Evolutionary conservation across 2,797 vertebrate species (phyloP), one percentile per base, ranked within the genome.

Genomic region (Epinephelus malabaricus): DNA sequence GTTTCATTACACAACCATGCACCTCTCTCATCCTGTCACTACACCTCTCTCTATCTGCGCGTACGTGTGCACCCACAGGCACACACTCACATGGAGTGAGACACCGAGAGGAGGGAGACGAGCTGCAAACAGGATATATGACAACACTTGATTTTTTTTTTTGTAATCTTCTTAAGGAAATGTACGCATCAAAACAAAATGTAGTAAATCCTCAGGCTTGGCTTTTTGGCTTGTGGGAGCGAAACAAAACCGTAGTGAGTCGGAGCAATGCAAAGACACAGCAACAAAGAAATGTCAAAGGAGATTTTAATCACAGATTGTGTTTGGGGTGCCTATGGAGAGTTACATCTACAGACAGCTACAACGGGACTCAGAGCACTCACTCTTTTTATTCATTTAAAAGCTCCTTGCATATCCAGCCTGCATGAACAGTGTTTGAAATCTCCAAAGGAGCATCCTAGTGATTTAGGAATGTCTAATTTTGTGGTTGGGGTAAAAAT

Each of bases 231-330:
- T 60, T 81, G n/a, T 63, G 58, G 70, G 74, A 69, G 81, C 55
- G 78, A 79, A 80, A 78, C 49, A 73, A 78, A 85, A 77, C 55
- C 21, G 11, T 49, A 58, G 34, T 51, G 69, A 73, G 51, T 83
- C 86, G 25, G 62, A 72, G 65, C 71, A 69, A 78, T 69, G 73
- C 79, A 85, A 68, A 89, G 76, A 76, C 73, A 65, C 30, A n/a
- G 76, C 62, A 74, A 73, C 62, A 79, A 78, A 86, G 79, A 87
- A 90, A 88, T 86, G 86, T 75, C 84, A 89, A 69, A 85, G 76
- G 71, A 88, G 86, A 92, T 92, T 92, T 86, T 87, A 92, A 92
- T 93, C 89, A 88, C 83, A 90, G 86, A 90, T 88, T 89, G 64
- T 73, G 61, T 61, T 67, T 43, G 40, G 60, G 51, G 40, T 75